Conservation (phyloP, 2,797 vertebrate genomes). For the Coregonus sp. region DNA sequence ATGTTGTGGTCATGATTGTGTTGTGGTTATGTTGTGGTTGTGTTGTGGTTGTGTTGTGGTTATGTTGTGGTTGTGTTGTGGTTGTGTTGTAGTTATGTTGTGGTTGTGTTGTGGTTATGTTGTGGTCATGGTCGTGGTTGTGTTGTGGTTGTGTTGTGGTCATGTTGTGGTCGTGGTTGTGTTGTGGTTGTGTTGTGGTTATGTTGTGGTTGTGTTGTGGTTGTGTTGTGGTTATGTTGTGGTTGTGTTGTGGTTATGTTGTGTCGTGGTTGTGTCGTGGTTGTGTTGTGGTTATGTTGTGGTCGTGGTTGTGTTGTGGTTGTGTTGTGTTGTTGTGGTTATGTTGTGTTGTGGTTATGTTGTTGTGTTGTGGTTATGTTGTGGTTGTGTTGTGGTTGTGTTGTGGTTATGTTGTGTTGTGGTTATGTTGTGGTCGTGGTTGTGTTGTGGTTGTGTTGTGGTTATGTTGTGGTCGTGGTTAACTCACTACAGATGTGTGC, state of each 20-base stretch:
- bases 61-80: too few species aligned
- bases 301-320: too few species aligned
- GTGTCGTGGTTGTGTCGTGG: too few species aligned
- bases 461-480: not conserved
- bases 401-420: not conserved
- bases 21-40: not conserved
- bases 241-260: not conserved
- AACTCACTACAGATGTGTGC: slow-evolving; percentile 89
- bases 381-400: too few species aligned
- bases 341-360: not conserved
- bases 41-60: not conserved
- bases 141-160: not conserved
- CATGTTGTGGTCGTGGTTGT: not conserved
- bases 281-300: not conserved
- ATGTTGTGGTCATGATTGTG: not conserved
- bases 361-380: not conserved
- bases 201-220: not conserved
- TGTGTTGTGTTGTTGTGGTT: not conserved
- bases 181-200: not conserved
- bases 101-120: too few species aligned
- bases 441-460: not conserved
- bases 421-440: not conserved
- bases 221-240: too few species aligned
- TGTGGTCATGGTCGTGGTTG: not conserved
- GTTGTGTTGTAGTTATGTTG: too few species aligned